phyloP scores from a whole-genome alignment of 2,797 vertebrate species.

The Amblyraja radiata region DNA sequence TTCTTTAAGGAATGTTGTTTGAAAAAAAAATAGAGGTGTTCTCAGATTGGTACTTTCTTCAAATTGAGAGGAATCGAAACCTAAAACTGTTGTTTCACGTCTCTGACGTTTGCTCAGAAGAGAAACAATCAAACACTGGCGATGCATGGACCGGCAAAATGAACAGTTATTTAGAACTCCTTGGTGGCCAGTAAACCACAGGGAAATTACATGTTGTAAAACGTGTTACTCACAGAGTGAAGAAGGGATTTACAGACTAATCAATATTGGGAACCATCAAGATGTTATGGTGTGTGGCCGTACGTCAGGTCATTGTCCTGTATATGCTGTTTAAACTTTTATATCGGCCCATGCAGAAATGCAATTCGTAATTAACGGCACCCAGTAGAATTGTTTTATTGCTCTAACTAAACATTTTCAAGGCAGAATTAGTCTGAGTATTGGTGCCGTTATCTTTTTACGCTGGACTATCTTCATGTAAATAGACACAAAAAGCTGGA shows the following conservation, averaged over 20 bases:
- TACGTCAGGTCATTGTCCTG: background rate
- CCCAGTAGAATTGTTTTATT: background rate
- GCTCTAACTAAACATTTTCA: constrained; percentile 1
- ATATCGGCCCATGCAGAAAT: background rate
- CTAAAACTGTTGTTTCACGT: background rate
- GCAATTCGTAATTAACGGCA: background rate
- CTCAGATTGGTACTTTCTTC: background rate
- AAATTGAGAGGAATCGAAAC: background rate
- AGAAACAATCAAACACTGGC: background rate
- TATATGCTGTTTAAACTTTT: background rate
- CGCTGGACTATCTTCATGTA: background rate
- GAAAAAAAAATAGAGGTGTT: background rate
- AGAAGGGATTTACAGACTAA: background rate
- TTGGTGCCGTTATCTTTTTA: background rate
- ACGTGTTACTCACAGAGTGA: background rate
- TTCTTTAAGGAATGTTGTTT: background rate
- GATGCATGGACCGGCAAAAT: background rate
- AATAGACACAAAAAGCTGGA: too few species aligned
- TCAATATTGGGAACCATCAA: background rate
- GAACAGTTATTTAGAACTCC: background rate
- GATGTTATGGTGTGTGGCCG: background rate
- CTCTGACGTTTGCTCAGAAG: background rate
- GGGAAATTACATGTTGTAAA: background rate
- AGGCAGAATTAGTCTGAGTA: background rate
- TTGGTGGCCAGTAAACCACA: background rate